Evolutionary conservation across 2,888 invertebrate genomes (phyloP), one percentile per base, ranked within the genome.

Genomic region (Arctia plantaginis): DNA sequence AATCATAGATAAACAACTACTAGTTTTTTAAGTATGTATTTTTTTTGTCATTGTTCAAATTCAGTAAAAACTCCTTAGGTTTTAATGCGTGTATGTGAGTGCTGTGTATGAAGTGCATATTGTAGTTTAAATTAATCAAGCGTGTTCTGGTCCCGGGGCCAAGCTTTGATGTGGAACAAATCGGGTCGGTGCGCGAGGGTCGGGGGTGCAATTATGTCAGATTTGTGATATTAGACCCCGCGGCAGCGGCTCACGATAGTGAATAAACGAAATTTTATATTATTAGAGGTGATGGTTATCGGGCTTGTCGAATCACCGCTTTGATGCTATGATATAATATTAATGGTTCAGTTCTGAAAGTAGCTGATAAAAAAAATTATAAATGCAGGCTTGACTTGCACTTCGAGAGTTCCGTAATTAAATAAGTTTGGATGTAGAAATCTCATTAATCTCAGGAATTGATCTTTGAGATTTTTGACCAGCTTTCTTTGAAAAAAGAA

Each of bases 141-240:
- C 70, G 59, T 41, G 55, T 51, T n/a, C 70, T 41, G 41, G 69
- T 39, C 72, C 66, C 67, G 69, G 70, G 74, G 74, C 66, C 64
- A 69, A 51, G 73, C 79, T 79, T 77, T 79, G 81, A 79, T 73
- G 79, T 75, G 76, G 67, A 76, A 76, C 74, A 55, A 47, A 77
- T 77, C 71, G 66, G 76, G 77, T 75, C 69, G 65, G 76, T 72
- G 15, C 18, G 55, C 35, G 69, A 30, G 69, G 55, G 47, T 39
- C 59, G 69, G 70, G 44, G 77, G 66, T 73, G 78, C 82, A 80
- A 83, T 83, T 82, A 83, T 79, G 71, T 73, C 77, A 82, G 79
- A 80, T 82, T 83, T 83, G 84, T 80, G 82, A 82, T 80, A 79
- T 79, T 74, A 83, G 64, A 66, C 72, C 82, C 82, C 70, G 77